Base-by-base conservation (phyloP, 2,113 vertebrate genomes). In the Calcarius ornatus region DNA sequence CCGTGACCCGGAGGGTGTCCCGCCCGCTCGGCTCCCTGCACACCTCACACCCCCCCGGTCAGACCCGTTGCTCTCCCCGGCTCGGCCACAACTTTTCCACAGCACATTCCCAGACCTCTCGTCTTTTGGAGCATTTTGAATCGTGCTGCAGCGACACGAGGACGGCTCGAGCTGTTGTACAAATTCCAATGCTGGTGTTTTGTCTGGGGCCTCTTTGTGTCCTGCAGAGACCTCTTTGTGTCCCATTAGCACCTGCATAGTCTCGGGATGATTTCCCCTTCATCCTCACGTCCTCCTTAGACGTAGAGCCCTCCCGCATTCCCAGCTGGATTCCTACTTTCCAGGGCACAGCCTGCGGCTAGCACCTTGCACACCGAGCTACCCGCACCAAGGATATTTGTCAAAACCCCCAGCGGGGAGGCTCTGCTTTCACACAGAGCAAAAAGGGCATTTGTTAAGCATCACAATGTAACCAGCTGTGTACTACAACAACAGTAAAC, bases 91-190 rank as follows among this genome's bases (percentile, higher is more conserved):
- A 33, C 17, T 19, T 45, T 60, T 33, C 63, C 45, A 6, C 5
- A 15, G 33, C 6, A 2, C 16, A 20, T 47, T 40, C 47, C 65
- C 40, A 25, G 40, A n/a, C 10, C 20, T n/a, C 73, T 47, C 3
- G 6, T 45, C 10, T 11, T 59, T 6, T 9, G 47, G 15, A 78
- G 23, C 28, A 6, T 15, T 60, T 68, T 37, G 1, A 19, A 8
- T 28, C 6, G 5, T 4, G 27, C 38, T 27, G 27, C 63, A 51
- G 72, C 3, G 6, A 19, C 33, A 37, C 1, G 8, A 45, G 27
- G 10, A 9, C 3, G 11, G 27, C 28, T 45, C 1, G 3, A 37
- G 45, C 22, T 27, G 20, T 1, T 15, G 50, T 2, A 4, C 3
- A 4, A 61, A 13, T 30, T 35, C 42, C 82, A 10, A 0, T 2